Base-by-base conservation (phyloP, 1,140 invertebrate species). In the Heliconius congener region DNA sequence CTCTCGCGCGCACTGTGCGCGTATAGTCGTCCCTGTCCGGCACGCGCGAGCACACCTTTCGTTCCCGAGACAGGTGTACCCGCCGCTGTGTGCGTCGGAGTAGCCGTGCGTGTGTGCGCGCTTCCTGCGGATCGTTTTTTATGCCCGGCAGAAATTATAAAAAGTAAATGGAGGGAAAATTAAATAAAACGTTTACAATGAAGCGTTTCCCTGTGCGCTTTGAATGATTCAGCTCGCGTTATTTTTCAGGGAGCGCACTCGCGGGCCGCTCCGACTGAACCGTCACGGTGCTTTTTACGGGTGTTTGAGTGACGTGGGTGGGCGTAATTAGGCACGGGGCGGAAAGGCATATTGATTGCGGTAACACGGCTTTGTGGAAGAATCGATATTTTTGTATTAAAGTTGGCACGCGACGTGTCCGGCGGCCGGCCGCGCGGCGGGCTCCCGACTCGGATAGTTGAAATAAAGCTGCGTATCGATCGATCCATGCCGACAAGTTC, bases 171-270 rank as follows among this genome's bases (percentile, higher is more conserved):
- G 91, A 94, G 91, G 91, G 91, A 94, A 93, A 94, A 93, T 94
- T 93, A 94, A 93, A 94, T 94, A 93, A 93, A 94, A 94, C 91
- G 91, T 94, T 93, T 93, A 94, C 92, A 93, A 94, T 93, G 88
- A 94, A 94, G 90, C 91, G 90, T 91, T 94, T 94, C 93, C 93
- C 93, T 94, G 92, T 91, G 90, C 92, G 87, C 90, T 92, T 93
- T 92, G 87, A 90, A 92, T 92, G 89, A 92, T 93, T 91, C 92
- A 91, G 90, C 91, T 83, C 90, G 86, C 89, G 87, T 88, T 91
- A 90, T 93, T 91, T 94, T 93, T 93, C 89, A 90, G 88, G 87
- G 82, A 84, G 83, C 85, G 82, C 85, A 86, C 89, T 82, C 86
- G 87, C 86, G 79, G 84, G 86, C 79, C 83, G 81, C 84, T 82